phyloP scores from a whole-genome alignment of 2,888 invertebrate species.

The Drosophila limbata region DNA sequence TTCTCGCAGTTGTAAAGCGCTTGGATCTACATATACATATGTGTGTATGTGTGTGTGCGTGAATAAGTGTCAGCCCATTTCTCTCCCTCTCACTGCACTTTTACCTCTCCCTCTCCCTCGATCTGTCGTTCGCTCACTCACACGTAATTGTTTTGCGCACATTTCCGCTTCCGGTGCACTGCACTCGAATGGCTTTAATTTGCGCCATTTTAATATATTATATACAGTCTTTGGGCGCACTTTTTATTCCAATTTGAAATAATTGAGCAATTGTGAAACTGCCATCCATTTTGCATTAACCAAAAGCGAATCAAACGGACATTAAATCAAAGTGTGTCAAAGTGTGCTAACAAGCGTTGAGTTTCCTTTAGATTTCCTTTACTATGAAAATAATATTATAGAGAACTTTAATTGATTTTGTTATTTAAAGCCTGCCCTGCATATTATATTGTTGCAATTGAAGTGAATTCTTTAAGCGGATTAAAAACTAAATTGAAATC shows the following conservation, averaged over 20 bases:
- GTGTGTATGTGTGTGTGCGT: conserved; percentile 2
- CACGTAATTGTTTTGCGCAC: conserved; percentile 76
- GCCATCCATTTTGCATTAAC: conserved; percentile 22
- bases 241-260: conserved; percentile 26
- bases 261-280: conserved; percentile 58
- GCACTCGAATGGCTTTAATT: conserved; percentile 75
- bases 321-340: conserved; percentile 1
- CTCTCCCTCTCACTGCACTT: conserved; percentile 3
- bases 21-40: conserved; percentile 26
- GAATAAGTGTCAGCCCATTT: conserved; percentile 16
- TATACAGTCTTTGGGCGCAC: conserved; percentile 45
- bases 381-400: not conserved
- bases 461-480: not conserved
- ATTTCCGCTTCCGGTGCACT: conserved; percentile 77
- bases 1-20: conserved; percentile 27
- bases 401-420: not conserved
- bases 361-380: not conserved
- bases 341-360: not conserved
- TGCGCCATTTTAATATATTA: conserved; percentile 64
- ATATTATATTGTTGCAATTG: not conserved
- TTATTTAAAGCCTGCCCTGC: not conserved
- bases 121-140: conserved; percentile 16
- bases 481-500: not conserved
- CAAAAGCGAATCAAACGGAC: conserved; percentile 8
- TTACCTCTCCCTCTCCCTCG: not conserved